Base-by-base conservation (phyloP, 92 coral and sea anemone genomes). In the Parazoanthus swiftii region DNA sequence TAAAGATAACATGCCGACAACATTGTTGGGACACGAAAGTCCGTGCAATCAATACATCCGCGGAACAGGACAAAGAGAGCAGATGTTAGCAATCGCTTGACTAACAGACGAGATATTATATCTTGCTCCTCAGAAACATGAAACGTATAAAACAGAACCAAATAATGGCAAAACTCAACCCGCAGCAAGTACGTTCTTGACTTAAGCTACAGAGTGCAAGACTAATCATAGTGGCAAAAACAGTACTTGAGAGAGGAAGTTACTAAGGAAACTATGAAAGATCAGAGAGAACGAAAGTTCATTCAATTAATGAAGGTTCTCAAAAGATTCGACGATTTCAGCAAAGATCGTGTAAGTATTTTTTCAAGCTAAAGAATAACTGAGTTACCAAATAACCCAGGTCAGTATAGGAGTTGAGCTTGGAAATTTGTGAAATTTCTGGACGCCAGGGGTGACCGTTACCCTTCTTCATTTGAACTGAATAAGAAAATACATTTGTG, bases 11-110 rank as follows among this genome's bases (percentile, higher is more conserved):
- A 56, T 50, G 25, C 71, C 67, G 46, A 36, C 67, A 58, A 38
- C 74, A 18, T 38, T 29, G 71, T 35, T 81, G 85, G 35, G 65
- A 37, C 85, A 54, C 68, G 71, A 80, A 80, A 58, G 48, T 56
- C 70, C 73, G 6, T 54, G 70, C 43, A 56, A 54, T 63, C 68
- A 33, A 51, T 35, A 10, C 21, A 54, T 42, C 48, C 39, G 26
- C 79, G 9, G 25, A 50, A 4, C 79, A 76, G 26, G 70, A 50
- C 39, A 80, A 50, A 29, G 68, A 58, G 43, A 29, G 71, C 85
- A 25, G 85, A 58, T 80, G 85, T 80, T 8, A 20, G 39, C 44
- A 20, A 80, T 51, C 23, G 15, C 72, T 80, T 56, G 63, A 33
- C 43, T 9, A 25, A 79, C 70, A 63, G 70, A 48, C 51, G 51